Evolutionary conservation across 2,113 vertebrate species (phyloP), one percentile per base, ranked within the genome.

Genomic region (Chrysochloris asiatica): DNA sequence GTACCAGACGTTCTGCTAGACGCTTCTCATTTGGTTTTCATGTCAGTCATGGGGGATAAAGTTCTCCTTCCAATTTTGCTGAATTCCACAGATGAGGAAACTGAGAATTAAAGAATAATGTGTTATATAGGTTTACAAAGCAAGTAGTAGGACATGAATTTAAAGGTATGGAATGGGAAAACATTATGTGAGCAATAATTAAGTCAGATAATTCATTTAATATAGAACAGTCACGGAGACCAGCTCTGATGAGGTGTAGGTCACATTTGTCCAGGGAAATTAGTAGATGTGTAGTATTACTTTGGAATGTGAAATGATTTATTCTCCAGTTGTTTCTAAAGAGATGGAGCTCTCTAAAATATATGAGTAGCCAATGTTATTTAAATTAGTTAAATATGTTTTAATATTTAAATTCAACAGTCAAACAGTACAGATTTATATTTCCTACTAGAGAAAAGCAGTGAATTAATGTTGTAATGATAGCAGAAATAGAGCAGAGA

Each of bases 331-430:
- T 28, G 1, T 47, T 92, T 93, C 78, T 38, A 71, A 78, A 85
- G 56, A 85, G 90, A 71, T 87, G 30, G 67, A 41, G 14, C 1
- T 63, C 36, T 56, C 22, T 56, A n/a, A 63, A 48, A 43, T 63
- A 63, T 41, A 45, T 78, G 80, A 78, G 83, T 47, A 89, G n/a
- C n/a, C 73, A 75, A 3, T 80, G 43, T 16, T 73, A 81, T 36
- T 83, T 88, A 93, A 86, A 81, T 95, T 59, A 73, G 88, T 90
- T 22, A 86, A 95, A 6, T 86, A 80, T 78, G 24, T 90, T 91
- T 92, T 94, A 83, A 75, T 77, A 81, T 73, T 83, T 78, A 43
- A 94, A 80, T 14, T 77, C 50, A 43, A 2, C 77, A 80, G 76
- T 65, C 61, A 77, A 59, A 7, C 7, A 38, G 48, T 80, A 88